Percentiles rank a stretch among this genome's conserved stretches.
These are phyloP conservation scores for Cactoblastis cactorum DNA, from an alignment of 2,888 invertebrate species.

Conservation along the genomic window DNA sequence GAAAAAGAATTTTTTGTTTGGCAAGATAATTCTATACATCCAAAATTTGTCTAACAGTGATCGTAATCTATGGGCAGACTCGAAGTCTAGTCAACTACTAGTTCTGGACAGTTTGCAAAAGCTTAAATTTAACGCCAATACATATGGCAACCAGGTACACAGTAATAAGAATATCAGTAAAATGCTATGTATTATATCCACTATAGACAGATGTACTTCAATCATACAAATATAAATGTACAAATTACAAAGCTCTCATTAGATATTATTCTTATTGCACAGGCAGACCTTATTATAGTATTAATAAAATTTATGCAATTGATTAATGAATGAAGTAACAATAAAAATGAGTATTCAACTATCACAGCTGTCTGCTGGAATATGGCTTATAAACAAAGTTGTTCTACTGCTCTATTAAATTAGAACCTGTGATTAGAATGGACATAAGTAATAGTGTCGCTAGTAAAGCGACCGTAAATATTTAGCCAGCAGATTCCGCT, in stretches of 20 bases:
- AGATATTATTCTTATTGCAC: slow-evolving; percentile 26
- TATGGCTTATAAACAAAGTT: neutral
- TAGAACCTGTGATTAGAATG: too few species aligned
- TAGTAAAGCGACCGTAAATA: too few species aligned
- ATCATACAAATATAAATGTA: slow-evolving; percentile 40
- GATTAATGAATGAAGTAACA: neutral
- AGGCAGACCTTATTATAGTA: slow-evolving; percentile 20
- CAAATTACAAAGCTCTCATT: slow-evolving; percentile 38
- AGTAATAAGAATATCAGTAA: slow-evolving; percentile 40
- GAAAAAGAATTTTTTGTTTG: slow-evolving; percentile 24
- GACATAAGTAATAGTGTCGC: neutral
- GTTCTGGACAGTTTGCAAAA: slow-evolving; percentile 37
- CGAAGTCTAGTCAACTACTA: slow-evolving; percentile 28
- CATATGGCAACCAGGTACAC: slow-evolving; percentile 45
- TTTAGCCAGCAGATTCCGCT: neutral
- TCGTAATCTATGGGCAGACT: slow-evolving; percentile 23
- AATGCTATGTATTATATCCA: slow-evolving; percentile 33
- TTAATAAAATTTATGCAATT: slow-evolving; percentile 10
- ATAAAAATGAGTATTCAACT: slow-evolving; percentile 17
- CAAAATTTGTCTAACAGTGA: slow-evolving; percentile 22
- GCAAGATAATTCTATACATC: slow-evolving; percentile 26
- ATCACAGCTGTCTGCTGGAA: slow-evolving; percentile 16
- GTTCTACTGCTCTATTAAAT: neutral
- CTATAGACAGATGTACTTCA: slow-evolving; percentile 30
- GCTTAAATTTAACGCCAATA: slow-evolving; percentile 40